Evolutionary conservation across 2,888 invertebrate genomes (phyloP).

Genomic region (Hemistola chrysoprasaria): DNA sequence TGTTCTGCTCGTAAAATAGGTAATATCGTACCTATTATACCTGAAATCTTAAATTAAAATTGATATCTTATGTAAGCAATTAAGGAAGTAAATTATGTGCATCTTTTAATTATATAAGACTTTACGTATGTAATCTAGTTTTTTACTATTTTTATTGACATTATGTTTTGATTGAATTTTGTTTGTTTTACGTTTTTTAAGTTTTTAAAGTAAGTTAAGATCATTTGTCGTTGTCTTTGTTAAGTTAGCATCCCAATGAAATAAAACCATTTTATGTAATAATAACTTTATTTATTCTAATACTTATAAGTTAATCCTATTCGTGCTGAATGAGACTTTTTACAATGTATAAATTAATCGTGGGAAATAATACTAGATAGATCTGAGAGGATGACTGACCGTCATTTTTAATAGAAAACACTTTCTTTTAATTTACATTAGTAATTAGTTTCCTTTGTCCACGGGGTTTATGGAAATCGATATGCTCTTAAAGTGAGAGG

Average conservation of each 20-base stretch:
- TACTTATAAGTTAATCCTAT: constrained; percentile 67
- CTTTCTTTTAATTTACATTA: constrained; percentile 21
- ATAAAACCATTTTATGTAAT: constrained; percentile 33
- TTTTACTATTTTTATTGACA: too few species aligned
- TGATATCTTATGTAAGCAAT: too few species aligned
- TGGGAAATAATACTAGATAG: constrained; percentile 38
- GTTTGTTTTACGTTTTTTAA: too few species aligned
- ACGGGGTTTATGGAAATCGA: neutral
- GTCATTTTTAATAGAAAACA: constrained; percentile 23
- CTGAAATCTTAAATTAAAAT: too few species aligned
- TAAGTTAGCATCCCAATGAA: constrained; percentile 6
- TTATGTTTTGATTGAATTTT: too few species aligned
- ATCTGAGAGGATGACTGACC: constrained; percentile 48
- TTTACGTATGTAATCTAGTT: too few species aligned
- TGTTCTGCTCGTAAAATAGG: too few species aligned
- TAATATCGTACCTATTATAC: too few species aligned
- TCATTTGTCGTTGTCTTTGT: too few species aligned
- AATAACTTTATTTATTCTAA: constrained; percentile 61
- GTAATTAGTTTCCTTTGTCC: constrained; percentile 12
- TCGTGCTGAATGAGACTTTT: constrained; percentile 65
- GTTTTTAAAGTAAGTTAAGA: too few species aligned
- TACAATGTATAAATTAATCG: constrained; percentile 58
- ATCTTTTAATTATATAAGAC: too few species aligned
- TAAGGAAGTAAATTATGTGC: too few species aligned
- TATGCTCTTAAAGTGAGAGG: neutral